These are phyloP conservation scores for Lysiphlebus fabarum DNA, from an alignment of 1,140 invertebrate genomes.

Conservation along the genomic window DNA sequence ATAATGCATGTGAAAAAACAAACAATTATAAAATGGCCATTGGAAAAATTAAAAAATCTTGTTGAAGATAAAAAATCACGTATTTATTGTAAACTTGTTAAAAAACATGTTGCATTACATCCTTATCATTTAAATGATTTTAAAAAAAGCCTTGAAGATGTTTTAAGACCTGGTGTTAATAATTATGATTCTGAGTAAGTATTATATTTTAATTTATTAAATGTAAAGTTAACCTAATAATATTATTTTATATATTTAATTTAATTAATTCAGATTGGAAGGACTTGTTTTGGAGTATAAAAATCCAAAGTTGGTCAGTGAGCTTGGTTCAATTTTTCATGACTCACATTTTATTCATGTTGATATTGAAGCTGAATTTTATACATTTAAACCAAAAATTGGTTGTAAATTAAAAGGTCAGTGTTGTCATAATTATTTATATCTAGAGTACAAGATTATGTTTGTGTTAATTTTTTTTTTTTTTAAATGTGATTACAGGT, in stretches of 20 bases:
- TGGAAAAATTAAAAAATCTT: conserved; percentile 39
- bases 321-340: conserved; percentile 55
- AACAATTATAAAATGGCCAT: conserved; percentile 35
- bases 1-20: no score
- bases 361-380: conserved; percentile 65
- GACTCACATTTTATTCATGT: conserved; percentile 61
- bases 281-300: conserved; percentile 64
- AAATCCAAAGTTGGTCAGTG: conserved; percentile 59
- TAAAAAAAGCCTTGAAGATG: conserved; percentile 38
- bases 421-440: no score
- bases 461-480: conserved; percentile 3
- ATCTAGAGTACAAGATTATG: no score
- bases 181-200: conserved; percentile 43
- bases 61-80: conserved; percentile 58
- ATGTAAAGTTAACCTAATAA: neutral
- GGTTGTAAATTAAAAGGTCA: conserved; percentile 49
- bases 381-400: conserved; percentile 59
- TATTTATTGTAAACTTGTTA: conserved; percentile 55
- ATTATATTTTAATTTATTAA: no score
- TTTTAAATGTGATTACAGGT: conserved; percentile 42
- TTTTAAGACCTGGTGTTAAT: conserved; percentile 36
- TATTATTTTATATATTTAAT: conserved; percentile 17
- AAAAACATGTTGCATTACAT: conserved; percentile 59
- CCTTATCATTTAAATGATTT: conserved; percentile 62
- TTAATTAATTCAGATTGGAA: conserved; percentile 50